A percentile compares a stretch with the other conserved stretches of the same genome.
These are phyloP conservation scores for Haemorhous mexicanus DNA, from an alignment of 2,113 vertebrate genomes.

Conservation along the genomic window DNA sequence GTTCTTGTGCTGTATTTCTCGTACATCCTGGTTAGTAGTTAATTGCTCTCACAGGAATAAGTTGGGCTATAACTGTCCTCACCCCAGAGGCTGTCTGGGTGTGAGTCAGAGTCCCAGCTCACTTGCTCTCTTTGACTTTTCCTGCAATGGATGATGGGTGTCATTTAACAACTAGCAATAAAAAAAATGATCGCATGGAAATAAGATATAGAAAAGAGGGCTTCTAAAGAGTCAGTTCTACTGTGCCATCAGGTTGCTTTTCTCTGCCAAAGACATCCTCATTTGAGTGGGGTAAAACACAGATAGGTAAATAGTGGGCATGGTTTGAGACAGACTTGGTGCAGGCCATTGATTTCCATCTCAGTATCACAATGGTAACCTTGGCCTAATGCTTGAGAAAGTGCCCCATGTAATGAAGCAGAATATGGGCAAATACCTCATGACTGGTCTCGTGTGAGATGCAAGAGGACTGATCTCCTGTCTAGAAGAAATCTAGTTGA, in stretches of 20 bases:
- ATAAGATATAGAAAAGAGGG: not conserved
- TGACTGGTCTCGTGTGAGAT: accelerated
- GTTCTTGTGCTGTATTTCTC: not conserved
- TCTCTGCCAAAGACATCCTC: not conserved
- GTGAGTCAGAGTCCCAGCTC: not conserved
- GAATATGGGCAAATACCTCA: not conserved
- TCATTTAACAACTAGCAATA: not conserved
- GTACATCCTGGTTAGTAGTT: not conserved
- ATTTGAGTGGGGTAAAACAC: not conserved
- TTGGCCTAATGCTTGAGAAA: not conserved
- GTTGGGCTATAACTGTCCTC: not conserved
- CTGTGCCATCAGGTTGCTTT: not conserved
- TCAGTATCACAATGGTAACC: not conserved
- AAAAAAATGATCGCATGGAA: not conserved
- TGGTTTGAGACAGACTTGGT: not conserved
- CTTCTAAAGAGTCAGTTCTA: not conserved
- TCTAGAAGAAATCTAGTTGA: not conserved
- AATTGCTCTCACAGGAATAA: not conserved
- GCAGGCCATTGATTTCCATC: not conserved
- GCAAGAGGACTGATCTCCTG: not conserved
- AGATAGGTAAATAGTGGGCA: not conserved
- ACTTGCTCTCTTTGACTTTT: not conserved
- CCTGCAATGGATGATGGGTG: not conserved
- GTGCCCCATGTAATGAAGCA: not conserved
- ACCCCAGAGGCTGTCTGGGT: not conserved